Evolutionary conservation across 30 jellyfish, hydroid and myxozoan genomes (phyloP).

Genomic region (Euphysa ruthae): DNA sequence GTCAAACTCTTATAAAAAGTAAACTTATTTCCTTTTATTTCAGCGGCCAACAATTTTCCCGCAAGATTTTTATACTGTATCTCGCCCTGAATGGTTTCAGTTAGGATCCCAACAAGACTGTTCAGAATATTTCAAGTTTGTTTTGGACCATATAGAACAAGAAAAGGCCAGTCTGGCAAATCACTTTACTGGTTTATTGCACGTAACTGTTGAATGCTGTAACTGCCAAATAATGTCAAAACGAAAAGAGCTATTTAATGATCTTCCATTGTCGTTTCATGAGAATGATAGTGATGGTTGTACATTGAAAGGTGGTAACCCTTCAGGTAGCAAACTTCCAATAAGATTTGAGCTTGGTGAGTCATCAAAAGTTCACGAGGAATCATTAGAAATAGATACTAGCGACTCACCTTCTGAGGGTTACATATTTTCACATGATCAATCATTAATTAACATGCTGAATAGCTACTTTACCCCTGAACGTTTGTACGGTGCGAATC

Average conservation of each 20-base stretch:
- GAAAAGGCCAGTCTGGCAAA: slow-evolving; percentile 13
- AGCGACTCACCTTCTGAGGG: slow-evolving; percentile 20
- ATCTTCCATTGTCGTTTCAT: slow-evolving; percentile 71
- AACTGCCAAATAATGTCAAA: slow-evolving; percentile 50
- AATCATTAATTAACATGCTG: slow-evolving; percentile 18
- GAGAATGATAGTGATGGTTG: slow-evolving; percentile 3
- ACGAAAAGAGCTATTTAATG: slow-evolving; percentile 64
- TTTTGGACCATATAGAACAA: slow-evolving; percentile 51
- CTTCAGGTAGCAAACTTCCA: neutral
- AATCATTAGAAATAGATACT: slow-evolving; percentile 4
- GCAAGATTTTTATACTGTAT: slow-evolving; percentile 30
- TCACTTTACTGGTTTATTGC: slow-evolving; percentile 59
- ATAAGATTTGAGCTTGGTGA: slow-evolving; percentile 1
- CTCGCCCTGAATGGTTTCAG: slow-evolving; percentile 89
- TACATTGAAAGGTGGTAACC: slow-evolving; percentile 31
- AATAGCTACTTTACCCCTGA: slow-evolving; percentile 40
- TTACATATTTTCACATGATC: neutral
- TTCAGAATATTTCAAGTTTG: slow-evolving; percentile 76
- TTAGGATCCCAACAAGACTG: slow-evolving; percentile 91
- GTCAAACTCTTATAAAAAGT: too few relatives aligned
- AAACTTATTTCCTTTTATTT: too few relatives aligned
- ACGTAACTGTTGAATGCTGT: slow-evolving; percentile 48
- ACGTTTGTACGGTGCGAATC: slow-evolving; percentile 38
- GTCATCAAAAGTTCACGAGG: slow-evolving; percentile 22
- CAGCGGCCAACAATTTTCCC: slow-evolving; percentile 86